Conservation (phyloP, 92 coral and sea anemone species). For the Bergia puertoricense region DNA sequence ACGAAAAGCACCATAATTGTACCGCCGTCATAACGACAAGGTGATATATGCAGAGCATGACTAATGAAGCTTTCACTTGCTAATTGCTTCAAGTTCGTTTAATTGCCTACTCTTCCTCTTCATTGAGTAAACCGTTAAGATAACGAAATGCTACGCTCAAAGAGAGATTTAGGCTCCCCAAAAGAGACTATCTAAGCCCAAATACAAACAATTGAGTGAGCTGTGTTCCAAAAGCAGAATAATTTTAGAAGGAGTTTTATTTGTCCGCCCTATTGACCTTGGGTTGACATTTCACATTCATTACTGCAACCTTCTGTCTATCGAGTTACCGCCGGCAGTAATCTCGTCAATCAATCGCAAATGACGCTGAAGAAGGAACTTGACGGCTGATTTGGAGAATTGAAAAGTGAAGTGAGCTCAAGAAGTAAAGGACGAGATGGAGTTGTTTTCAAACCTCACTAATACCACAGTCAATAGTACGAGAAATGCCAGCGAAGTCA, state of each 20-base stretch:
- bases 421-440: constrained; percentile 5
- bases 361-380: neutral
- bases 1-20: neutral
- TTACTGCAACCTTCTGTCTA: neutral
- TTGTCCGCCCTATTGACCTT: constrained; percentile 18
- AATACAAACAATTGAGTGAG: neutral
- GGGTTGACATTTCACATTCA: constrained; percentile 11
- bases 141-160: neutral
- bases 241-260: neutral
- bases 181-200: neutral
- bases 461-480: constrained; percentile 19
- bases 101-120: neutral
- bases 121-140: neutral
- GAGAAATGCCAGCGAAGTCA: neutral
- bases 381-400: neutral
- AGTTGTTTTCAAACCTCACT: neutral
- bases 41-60: neutral
- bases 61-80: neutral
- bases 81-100: neutral
- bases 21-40: neutral
- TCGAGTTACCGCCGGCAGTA: neutral
- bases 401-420: neutral
- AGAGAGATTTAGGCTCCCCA: neutral
- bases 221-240: neutral
- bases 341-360: constrained; percentile 6